phyloP scores from a whole-genome alignment of 1,140 invertebrate species.

The Aphelenchoides besseyi region DNA sequence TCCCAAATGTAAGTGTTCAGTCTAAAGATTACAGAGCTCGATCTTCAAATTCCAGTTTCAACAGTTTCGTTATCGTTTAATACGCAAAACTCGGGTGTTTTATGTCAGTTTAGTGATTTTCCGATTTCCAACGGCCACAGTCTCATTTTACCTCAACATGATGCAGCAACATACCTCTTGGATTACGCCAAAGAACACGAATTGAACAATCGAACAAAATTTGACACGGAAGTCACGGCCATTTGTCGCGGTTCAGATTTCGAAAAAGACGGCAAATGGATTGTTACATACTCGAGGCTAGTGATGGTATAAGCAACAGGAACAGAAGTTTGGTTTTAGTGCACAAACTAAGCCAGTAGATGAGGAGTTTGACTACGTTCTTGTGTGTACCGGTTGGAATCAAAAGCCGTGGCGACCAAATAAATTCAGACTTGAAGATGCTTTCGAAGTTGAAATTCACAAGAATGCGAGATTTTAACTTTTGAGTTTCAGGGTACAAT shows the following conservation, averaged over 20 bases:
- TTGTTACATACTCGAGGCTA: not conserved
- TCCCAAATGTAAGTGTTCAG: not conserved
- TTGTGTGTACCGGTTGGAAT: not conserved
- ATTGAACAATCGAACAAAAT: not conserved
- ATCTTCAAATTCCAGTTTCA: not conserved
- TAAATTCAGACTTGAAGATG: not conserved
- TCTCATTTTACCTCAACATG: not conserved
- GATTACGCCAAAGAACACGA: not conserved
- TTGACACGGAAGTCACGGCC: not conserved
- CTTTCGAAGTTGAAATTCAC: slow-evolving; percentile 9
- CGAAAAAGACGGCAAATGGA: slow-evolving; percentile 4
- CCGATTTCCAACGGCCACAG: not conserved
- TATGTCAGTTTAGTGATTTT: not conserved
- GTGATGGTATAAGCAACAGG: no score
- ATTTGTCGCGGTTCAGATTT: not conserved
- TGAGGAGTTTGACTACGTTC: slow-evolving; percentile 5
- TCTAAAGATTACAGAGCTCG: not conserved
- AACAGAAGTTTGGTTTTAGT: no score
- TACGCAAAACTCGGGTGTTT: not conserved
- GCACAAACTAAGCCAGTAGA: no score
- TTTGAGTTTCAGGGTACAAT: slow-evolving; percentile 6
- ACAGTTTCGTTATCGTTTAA: not conserved
- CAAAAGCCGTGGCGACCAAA: slow-evolving; percentile 19
- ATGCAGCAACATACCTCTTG: not conserved
- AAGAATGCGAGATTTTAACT: slow-evolving; percentile 4